Percentiles rank a stretch among this genome's conserved stretches.
Conservation (phyloP, 2,797 vertebrate genomes). For the Thamnophis elegans region DNA sequence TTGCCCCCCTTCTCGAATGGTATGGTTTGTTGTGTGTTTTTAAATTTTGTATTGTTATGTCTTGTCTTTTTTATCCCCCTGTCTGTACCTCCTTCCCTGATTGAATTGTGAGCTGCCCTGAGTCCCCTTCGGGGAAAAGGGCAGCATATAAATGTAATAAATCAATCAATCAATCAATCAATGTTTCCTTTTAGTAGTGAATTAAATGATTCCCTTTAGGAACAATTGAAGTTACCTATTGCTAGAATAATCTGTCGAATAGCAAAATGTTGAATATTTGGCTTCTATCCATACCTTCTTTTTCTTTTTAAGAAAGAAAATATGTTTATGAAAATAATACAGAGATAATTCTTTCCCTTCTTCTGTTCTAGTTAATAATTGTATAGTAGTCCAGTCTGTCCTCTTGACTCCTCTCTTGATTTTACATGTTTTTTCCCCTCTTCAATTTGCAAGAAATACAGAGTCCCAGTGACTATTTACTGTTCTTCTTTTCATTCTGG, state of each 20-base stretch:
- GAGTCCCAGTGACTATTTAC: conserved; percentile 33
- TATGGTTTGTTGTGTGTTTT: too few species aligned
- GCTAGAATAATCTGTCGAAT: conserved; percentile 67
- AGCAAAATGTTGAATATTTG: conserved; percentile 73
- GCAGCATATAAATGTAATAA: too few species aligned
- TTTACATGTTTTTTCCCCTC: conserved; percentile 51
- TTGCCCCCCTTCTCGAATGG: too few species aligned
- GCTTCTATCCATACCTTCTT: conserved; percentile 67
- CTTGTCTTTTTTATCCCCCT: too few species aligned
- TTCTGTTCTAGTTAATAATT: conserved; percentile 64
- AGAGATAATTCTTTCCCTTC: conserved; percentile 43
- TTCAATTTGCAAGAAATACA: conserved; percentile 62
- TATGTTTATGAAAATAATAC: conserved; percentile 51
- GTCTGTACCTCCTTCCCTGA: too few species aligned
- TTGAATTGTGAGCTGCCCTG: too few species aligned
- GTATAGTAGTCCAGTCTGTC: conserved; percentile 64
- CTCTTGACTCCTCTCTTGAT: conserved; percentile 69
- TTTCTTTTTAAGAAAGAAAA: conserved; percentile 43
- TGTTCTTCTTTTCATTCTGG: conserved; percentile 50
- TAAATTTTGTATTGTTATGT: too few species aligned
- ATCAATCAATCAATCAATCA: too few species aligned
- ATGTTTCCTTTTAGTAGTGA: conserved; percentile 69
- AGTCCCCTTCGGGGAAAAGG: too few species aligned
- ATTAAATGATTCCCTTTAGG: conserved; percentile 73
- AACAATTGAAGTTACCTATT: conserved; percentile 73